phyloP scores from a whole-genome alignment of 1,140 invertebrate species.

The Acyrthosiphon pisum region DNA sequence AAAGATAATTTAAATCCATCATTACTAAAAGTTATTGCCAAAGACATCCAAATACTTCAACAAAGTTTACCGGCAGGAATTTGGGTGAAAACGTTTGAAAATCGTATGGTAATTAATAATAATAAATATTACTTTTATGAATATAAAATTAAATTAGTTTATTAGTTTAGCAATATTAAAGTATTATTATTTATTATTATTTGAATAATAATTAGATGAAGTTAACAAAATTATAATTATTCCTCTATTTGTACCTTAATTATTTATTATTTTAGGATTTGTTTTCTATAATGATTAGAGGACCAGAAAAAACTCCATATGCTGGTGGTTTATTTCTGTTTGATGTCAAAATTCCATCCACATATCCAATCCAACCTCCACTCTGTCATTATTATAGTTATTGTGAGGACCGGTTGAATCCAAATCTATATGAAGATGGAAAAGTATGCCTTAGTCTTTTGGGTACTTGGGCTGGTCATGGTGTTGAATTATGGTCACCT shows the following conservation, averaged over 20 bases:
- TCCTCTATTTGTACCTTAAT: neutral
- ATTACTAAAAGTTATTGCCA: conserved; percentile 74
- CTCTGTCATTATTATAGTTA: too few species aligned
- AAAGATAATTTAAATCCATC: conserved; percentile 67
- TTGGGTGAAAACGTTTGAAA: conserved; percentile 85
- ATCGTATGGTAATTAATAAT: conserved; percentile 73
- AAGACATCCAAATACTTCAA: conserved; percentile 83
- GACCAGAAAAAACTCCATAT: too few species aligned
- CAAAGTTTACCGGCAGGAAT: conserved; percentile 87
- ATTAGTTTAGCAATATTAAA: neutral
- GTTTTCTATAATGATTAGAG: too few species aligned
- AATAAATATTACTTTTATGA: neutral
- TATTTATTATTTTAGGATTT: too few species aligned
- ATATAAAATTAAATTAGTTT: neutral
- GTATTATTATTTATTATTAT: neutral
- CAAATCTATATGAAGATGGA: too few species aligned
- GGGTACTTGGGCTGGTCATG: too few species aligned
- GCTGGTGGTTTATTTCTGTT: too few species aligned
- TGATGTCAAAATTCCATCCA: too few species aligned
- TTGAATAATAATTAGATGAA: neutral
- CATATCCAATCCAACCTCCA: too few species aligned
- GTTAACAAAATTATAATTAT: neutral
- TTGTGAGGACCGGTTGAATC: too few species aligned
- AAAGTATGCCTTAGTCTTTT: too few species aligned
- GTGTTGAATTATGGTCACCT: too few species aligned